phyloP scores from a whole-genome alignment of 2,888 invertebrate genomes.

The Drosophila eohydei region DNA sequence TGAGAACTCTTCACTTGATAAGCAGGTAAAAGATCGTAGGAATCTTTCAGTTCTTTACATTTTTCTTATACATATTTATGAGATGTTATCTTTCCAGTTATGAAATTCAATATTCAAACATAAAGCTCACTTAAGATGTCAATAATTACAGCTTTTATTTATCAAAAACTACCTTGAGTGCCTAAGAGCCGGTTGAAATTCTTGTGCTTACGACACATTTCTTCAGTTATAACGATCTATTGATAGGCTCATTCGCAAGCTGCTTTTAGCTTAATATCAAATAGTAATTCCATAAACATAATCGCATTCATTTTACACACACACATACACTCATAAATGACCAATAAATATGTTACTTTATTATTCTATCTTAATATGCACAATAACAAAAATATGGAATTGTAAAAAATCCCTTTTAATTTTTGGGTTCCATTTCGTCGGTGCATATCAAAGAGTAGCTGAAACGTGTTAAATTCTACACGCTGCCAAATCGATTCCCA shows the following conservation, averaged over 20 bases:
- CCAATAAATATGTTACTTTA: conserved; percentile 69
- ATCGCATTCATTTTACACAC: conserved; percentile 45
- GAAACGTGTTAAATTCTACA: conserved; percentile 49
- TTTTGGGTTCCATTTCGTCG: conserved; percentile 26
- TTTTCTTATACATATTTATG: background rate
- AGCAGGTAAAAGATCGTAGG: background rate
- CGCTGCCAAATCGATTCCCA: conserved; percentile 67
- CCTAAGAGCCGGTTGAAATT: conserved; percentile 17
- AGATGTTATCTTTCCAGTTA: background rate
- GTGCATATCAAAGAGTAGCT: conserved; percentile 47
- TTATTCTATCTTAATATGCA: conserved; percentile 47
- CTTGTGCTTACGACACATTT: conserved; percentile 9
- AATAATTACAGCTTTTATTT: conserved; percentile 2
- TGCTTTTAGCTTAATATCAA: conserved; percentile 36
- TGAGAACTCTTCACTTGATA: background rate
- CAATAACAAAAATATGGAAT: conserved; percentile 28
- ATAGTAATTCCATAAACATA: conserved; percentile 45
- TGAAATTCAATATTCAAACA: conserved; percentile 10
- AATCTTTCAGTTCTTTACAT: background rate
- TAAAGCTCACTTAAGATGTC: conserved; percentile 5
- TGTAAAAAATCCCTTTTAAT: conserved; percentile 9
- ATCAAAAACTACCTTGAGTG: background rate
- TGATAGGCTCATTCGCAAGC: conserved; percentile 37
- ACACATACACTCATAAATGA: conserved; percentile 36
- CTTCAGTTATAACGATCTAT: conserved; percentile 31